phyloP scores from a whole-genome alignment of 2,888 invertebrate genomes.

The Calephelis perditalis region DNA sequence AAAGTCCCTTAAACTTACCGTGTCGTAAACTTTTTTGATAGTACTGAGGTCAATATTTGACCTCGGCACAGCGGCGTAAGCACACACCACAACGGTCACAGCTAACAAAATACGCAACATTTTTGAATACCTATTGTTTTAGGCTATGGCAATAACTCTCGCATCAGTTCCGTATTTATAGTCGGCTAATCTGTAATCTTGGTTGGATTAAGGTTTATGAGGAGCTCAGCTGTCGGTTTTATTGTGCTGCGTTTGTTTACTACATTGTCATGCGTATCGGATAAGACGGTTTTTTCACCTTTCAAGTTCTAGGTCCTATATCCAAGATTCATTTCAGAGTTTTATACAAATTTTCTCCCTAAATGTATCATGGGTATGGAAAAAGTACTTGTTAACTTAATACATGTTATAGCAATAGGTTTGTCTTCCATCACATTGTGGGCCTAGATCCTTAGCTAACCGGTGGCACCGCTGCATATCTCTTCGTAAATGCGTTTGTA shows the following conservation, averaged over 20 bases:
- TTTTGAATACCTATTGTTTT: neutral
- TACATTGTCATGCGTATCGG: neutral
- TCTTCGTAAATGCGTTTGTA: too few relatives aligned
- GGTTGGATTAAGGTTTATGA: constrained; percentile 1
- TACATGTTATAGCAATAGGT: too few relatives aligned
- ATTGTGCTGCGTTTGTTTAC: neutral
- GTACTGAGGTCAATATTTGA: neutral
- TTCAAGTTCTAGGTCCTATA: neutral
- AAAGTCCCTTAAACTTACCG: constrained; percentile 8
- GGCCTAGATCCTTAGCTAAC: too few relatives aligned
- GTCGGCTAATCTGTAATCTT: constrained; percentile 5
- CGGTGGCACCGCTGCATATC: too few relatives aligned
- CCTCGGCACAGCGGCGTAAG: constrained; percentile 8
- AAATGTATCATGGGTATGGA: too few relatives aligned
- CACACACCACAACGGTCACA: constrained; percentile 1
- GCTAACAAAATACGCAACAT: constrained; percentile 15
- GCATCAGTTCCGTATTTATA: neutral
- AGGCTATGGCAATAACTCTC: neutral
- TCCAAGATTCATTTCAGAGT: neutral
- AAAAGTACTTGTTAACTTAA: too few relatives aligned
- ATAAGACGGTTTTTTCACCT: constrained; percentile 5
- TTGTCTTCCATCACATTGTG: too few relatives aligned
- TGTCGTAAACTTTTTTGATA: constrained; percentile 1
- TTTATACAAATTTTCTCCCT: neutral
- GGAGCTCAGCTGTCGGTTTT: constrained; percentile 3